Base-by-base conservation (phyloP, 2,113 vertebrate species). In the Myotis brandtii region DNA sequence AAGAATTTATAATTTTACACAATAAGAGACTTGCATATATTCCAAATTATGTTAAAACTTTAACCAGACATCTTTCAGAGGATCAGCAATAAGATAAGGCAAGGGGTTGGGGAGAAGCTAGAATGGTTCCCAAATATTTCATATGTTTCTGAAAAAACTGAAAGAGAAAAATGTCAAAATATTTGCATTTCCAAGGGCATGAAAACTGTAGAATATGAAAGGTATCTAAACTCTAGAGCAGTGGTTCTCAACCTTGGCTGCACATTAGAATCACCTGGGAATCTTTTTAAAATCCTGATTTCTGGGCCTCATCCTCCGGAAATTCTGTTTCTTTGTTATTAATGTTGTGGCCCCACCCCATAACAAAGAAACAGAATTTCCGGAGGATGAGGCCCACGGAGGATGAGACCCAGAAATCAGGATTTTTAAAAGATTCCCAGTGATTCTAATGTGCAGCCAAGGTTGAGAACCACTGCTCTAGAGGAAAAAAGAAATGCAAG, bases 91-190 rank as follows among this genome's bases (percentile, higher is more conserved):
- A 84, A 83, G 21, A 56, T 2, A 56, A 46, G 20, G 17, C 30
- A 12, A n/a, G 4, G 1, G 40, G 0, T 0, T 76, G 11, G 16
- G 2, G 13, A 2, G 34, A 76, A 87, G 6, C 8, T 34, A 50
- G 16, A 91, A n/a, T 54, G 43, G 6, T 66, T 84, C 30, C 32
- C 13, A 81, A 67, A 48, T 43, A 3, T 62, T 94, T 81, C 34
- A 37, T 1, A 1, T 43, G 5, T 82, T 95, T 96, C 34, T 88
- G 40, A 85, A 91, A 85, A 32, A 95, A 32, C 5, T 84, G 27
- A 67, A 64, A 84, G 34, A 72, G 11, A 92, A 43, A 66, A 88
- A 93, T 32, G 18, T 76, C 23, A 87, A 92, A 93, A 62, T 90
- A 50, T 88, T 95, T 79, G 88, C 1, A 50, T 73, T 82, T 30